Base-by-base conservation (phyloP, 2,797 vertebrate genomes). In the Meda fulgida region DNA sequence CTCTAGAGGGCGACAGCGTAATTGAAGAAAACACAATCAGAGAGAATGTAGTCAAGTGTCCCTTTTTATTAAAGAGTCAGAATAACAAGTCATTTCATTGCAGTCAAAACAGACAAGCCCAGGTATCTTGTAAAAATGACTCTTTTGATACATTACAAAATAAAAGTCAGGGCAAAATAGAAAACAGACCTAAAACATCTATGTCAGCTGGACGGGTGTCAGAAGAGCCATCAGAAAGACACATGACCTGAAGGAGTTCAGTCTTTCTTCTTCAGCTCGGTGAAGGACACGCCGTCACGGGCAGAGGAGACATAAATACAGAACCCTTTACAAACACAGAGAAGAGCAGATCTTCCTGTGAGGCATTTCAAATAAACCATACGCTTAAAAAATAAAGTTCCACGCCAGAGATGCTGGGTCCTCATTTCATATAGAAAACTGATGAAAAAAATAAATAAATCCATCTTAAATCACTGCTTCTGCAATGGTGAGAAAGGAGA, bases 81-180 rank as follows among this genome's bases (percentile, higher is more conserved):
- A 96, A 94, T 87, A 90, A 95, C 94, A 95, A 94, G 94, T 94
- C 93, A 94, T 93, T 94, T 93, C 92, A 94, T 94, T 92, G 93
- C 93, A 94, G 93, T 95, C 94, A 91, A 92, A 92, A 93, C 88
- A 94, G 92, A 94, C 92, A 91, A 89, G 93, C 92, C 93, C 93
- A 94, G 92, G 91, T 91, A 92, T 91, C 93, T 94, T 92, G 92
- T 92, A 91, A 91, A 90, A 92, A 94, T 92, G 92, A 94, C 94
- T 95, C 93, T 92, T 93, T 88, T 91, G 93, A 93, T 93, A 93
- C 92, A 91, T 91, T 91, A 92, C 89, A 91, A 94, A 94, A 94
- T 93, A 91, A 93, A 93, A 92, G 89, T 89, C 88, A 92, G 67
- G 58, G 75, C 51, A 89, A 90, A 87, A 86, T 86, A 85, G 81